Conservation (phyloP, 2,113 vertebrate species). For the Cairina moschata region DNA sequence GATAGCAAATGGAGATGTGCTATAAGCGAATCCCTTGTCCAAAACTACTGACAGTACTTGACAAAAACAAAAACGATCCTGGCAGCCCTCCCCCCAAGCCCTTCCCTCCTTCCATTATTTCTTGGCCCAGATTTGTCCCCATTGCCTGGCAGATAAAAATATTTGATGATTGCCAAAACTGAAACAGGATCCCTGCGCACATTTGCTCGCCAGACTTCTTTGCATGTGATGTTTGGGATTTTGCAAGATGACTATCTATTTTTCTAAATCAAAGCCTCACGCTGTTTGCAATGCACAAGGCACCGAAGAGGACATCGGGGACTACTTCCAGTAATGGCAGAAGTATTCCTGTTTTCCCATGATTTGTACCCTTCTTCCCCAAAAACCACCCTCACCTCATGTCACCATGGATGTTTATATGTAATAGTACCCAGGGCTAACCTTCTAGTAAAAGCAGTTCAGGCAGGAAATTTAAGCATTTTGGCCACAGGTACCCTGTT, state of each 20-base stretch:
- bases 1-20: neutral
- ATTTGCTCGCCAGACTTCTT: constrained; percentile 28
- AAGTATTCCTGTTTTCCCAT: neutral
- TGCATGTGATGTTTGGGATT: neutral
- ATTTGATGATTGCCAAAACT: neutral
- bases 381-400: neutral
- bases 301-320: neutral
- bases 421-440: neutral
- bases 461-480: neutral
- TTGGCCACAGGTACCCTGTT: neutral
- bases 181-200: neutral
- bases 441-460: neutral
- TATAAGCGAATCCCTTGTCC: neutral
- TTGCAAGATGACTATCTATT: neutral
- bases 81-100: neutral
- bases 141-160: constrained; percentile 17
- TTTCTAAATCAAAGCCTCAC: neutral
- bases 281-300: neutral
- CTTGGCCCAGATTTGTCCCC: constrained; percentile 15
- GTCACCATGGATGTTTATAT: neutral
- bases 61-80: neutral
- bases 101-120: neutral
- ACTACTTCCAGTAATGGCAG: neutral
- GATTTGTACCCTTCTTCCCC: neutral
- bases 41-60: neutral